phyloP scores from a whole-genome alignment of 2,113 vertebrate species.

The Dascyllus trimaculatus region DNA sequence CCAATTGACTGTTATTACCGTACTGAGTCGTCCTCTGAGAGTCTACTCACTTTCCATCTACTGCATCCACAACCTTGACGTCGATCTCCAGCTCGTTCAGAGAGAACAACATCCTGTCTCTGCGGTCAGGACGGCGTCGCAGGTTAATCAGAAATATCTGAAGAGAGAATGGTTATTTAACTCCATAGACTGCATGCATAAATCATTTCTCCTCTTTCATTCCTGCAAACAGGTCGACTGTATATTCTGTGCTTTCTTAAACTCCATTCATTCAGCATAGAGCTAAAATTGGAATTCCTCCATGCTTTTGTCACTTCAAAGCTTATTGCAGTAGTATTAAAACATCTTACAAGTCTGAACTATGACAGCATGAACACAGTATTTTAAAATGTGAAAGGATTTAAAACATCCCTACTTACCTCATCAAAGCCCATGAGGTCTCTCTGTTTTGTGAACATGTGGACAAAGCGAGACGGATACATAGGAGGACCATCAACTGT shows the following conservation, averaged over 20 bases:
- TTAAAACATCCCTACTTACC: constrained; percentile 52
- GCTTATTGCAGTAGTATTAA: too few species aligned
- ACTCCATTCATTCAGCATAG: not conserved
- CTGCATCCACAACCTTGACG: constrained; percentile 89
- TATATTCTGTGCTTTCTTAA: not conserved
- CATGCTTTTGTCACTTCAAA: too few species aligned
- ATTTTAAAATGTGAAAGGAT: too few species aligned
- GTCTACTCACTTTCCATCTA: constrained; percentile 91
- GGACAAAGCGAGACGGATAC: constrained; percentile 87
- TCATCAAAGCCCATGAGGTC: constrained; percentile 96
- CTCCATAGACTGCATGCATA: not conserved
- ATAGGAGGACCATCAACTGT: constrained; percentile 93
- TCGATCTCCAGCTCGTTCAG: constrained; percentile 91
- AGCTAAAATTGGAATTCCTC: too few species aligned
- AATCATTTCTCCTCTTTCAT: not conserved
- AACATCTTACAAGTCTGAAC: too few species aligned
- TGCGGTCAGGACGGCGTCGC: constrained; percentile 88
- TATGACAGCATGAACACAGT: too few species aligned
- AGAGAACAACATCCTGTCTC: constrained; percentile 91
- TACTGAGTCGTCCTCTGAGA: not conserved
- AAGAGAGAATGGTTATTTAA: not conserved
- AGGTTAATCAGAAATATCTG: constrained; percentile 96
- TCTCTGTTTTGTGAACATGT: constrained; percentile 85
- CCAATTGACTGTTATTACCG: not conserved
- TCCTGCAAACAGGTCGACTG: not conserved